phyloP scores from a whole-genome alignment of 2,113 vertebrate species.

The Vicugna pacos region DNA sequence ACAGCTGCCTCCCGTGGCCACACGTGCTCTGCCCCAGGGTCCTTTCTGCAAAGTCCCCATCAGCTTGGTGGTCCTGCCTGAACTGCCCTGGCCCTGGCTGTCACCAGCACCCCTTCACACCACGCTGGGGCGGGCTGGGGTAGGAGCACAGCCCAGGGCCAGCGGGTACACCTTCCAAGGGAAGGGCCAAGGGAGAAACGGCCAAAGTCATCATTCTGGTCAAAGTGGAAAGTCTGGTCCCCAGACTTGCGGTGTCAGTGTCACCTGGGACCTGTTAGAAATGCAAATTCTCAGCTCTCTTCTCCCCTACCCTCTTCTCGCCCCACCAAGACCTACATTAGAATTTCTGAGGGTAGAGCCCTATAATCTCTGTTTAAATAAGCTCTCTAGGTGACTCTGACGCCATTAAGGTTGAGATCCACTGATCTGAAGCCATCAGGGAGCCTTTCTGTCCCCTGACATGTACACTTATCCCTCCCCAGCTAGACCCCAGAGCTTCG shows the following conservation, averaged over 20 bases:
- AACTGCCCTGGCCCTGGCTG: not conserved
- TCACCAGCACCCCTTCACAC: not conserved
- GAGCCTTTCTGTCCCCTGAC: not conserved
- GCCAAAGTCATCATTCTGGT: not conserved
- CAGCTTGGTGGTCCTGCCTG: not conserved
- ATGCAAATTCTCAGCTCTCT: not conserved
- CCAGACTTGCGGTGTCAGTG: accelerated
- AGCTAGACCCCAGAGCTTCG: not conserved
- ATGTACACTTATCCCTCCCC: not conserved
- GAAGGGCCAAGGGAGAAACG: not conserved
- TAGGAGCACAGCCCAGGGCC: not conserved
- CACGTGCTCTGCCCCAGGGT: not conserved
- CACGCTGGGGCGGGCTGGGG: not conserved
- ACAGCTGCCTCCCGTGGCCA: not conserved
- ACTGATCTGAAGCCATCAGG: not conserved
- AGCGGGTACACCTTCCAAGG: not conserved
- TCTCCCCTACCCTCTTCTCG: not conserved
- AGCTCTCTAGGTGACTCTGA: not conserved
- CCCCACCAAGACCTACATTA: not conserved
- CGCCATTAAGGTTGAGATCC: not conserved
- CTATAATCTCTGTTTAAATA: not conserved
- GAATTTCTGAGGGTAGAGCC: not conserved
- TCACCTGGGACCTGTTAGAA: not conserved
- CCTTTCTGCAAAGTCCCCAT: not conserved
- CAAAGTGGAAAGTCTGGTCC: not conserved